Evolutionary conservation across 2,113 vertebrate species (phyloP).

Genomic region (Thymallus thymallus): DNA sequence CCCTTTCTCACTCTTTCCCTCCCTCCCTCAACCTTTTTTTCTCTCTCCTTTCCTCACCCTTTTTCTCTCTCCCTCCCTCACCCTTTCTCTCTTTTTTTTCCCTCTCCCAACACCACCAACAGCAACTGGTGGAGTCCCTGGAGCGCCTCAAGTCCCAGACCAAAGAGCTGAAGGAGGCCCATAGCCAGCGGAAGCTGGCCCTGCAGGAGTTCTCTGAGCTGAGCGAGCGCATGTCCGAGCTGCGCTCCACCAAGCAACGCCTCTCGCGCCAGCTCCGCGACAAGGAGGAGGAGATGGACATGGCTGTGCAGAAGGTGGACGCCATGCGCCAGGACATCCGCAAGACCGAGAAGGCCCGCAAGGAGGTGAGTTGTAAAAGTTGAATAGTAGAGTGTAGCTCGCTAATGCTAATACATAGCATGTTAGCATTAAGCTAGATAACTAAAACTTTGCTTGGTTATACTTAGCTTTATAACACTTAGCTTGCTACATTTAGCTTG

Average conservation of each 20-base stretch:
- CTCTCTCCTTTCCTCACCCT: neutral
- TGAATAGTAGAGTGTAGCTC: no score
- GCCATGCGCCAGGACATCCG: constrained; percentile 85
- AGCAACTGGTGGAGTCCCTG: constrained; percentile 89
- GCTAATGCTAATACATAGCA: no score
- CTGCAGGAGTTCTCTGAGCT: constrained; percentile 92
- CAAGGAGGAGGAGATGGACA: constrained; percentile 92
- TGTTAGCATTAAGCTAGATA: neutral
- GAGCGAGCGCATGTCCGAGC: constrained; percentile 86
- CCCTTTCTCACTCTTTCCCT: neutral
- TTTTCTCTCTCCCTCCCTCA: no score
- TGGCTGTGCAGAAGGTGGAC: constrained; percentile 85
- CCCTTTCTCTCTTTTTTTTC: neutral
- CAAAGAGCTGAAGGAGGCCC: constrained; percentile 90
- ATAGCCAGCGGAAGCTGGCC: constrained; percentile 88
- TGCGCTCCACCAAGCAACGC: constrained; percentile 89
- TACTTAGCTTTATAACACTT: no score
- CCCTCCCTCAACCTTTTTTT: neutral
- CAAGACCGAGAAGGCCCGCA: constrained; percentile 85
- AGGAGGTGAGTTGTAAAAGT: constrained; percentile 78
- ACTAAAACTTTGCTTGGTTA: no score
- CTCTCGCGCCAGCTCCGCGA: constrained; percentile 88
- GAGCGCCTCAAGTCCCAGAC: constrained; percentile 88
- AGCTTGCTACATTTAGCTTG: no score
- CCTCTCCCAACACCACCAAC: constrained; percentile 22